phyloP scores from a whole-genome alignment of 2,888 invertebrate species.

The Campaea margaritaria region DNA sequence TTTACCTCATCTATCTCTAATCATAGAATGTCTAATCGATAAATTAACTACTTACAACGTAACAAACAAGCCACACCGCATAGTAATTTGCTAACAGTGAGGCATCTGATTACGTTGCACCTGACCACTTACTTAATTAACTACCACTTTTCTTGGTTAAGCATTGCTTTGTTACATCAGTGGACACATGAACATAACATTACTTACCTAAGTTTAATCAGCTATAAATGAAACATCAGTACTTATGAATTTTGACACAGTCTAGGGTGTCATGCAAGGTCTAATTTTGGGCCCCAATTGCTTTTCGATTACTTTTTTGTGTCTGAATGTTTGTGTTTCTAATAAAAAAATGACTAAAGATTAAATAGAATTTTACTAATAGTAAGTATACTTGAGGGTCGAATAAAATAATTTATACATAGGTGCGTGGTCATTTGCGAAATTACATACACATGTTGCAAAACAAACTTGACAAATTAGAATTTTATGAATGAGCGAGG shows the following conservation, averaged over 20 bases:
- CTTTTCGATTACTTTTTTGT: constrained; percentile 1
- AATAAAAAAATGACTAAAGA: too few relatives aligned
- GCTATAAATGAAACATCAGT: constrained; percentile 22
- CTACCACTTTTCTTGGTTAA: constrained; percentile 16
- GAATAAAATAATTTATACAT: too few relatives aligned
- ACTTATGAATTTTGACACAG: constrained; percentile 2
- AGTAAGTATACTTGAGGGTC: too few relatives aligned
- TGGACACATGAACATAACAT: constrained; percentile 13
- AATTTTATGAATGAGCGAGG: neutral
- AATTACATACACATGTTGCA: neutral
- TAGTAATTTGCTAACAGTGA: constrained; percentile 17
- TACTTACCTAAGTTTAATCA: constrained; percentile 30
- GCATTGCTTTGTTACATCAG: constrained; percentile 31
- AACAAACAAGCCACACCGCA: constrained; percentile 13
- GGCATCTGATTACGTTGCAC: constrained; percentile 27
- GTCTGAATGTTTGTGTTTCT: too few relatives aligned
- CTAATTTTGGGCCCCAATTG: constrained; percentile 15
- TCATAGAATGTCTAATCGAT: constrained; percentile 12
- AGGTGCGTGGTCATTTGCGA: neutral
- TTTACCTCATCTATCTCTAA: neutral
- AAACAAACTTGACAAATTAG: too few relatives aligned
- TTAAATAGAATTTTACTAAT: too few relatives aligned
- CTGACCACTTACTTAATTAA: constrained; percentile 23
- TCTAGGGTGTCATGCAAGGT: constrained; percentile 32
- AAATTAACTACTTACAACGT: constrained; percentile 8